Base-by-base conservation (phyloP, 23 tunicate species). In the Trididemnum clinides region DNA sequence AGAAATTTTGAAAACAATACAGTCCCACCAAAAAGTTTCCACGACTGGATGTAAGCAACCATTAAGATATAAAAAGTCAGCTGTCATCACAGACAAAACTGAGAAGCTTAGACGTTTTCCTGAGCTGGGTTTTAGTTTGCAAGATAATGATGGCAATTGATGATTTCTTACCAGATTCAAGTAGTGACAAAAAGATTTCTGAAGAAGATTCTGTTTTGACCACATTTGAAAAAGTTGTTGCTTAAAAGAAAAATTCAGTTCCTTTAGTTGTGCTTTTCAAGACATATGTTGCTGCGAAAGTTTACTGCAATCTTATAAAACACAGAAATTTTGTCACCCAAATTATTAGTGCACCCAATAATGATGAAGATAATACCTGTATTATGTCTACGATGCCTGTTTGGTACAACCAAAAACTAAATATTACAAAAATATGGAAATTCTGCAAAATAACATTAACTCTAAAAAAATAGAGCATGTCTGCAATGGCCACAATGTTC, bases 21-120 rank as follows among this genome's bases (percentile, higher is more conserved):
- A 69, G 12, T 38, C 76, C 21, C 76, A 69, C 30, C 76, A 35
- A 31, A 62, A 69, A 69, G 37, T 69, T 69, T 31, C 39, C 30
- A 7, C 21, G 6, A 6, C 38, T 4, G 30, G 6, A 28, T 7
- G 15, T 69, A 31, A 37, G 38, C 76, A 37, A 35, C 10, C 37
- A 69, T 6, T 38, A 15, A 69, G 37, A n/a, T 6, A 31, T 28
- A 35, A 69, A 33, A 69, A 69, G 37, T 69, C 76, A 28, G 76
- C 76, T 29, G 6, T 69, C 76, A 69, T 69, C 10, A 69, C 76
- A 5, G 37, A 69, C 30, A 29, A 69, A 31, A n/a, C 76, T 29
- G 76, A 69, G 30, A 31, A 69, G 38, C 18, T 4, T 3, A 69
- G 38, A 33, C 76, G 37, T 6, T 69, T 31, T 31, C 76, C 37